Base-by-base conservation (phyloP, 2,888 invertebrate species). In the Eretmocerus hayati region DNA sequence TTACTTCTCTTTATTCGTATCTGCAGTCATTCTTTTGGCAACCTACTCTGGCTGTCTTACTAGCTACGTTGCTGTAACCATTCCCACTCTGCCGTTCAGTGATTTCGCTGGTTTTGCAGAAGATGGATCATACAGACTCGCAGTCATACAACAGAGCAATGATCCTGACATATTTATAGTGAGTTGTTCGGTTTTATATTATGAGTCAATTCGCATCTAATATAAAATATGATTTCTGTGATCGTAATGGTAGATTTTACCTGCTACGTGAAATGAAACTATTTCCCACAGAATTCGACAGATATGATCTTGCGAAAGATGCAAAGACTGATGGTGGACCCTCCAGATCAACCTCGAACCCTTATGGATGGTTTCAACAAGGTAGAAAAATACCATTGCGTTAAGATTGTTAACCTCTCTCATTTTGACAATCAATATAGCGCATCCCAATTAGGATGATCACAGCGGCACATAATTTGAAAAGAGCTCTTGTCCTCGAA, bases 281-380 rank as follows among this genome's bases (percentile, higher is more conserved):
- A 26, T 26, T 36, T 36, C 5, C 11, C 4, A 9, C 22, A 38
- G 22, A 38, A 8, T 4, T 38, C 38, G 11, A 38, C 11, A 8
- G 38, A 38, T 22, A 6, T 8, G 11, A 13, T 9, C 2, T 39
- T 54, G 4, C 3, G 3, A 3, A 43, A 46, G 26, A 50, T 62
- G 41, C 46, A 20, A 35, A 22, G 21, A 1, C 11, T 59, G 8
- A 50, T 64, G 46, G 53, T 30, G 21, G 43, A 57, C 0, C n/a
- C 40, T 20, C 16, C 48, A 2, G 9, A 31, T 1, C 46, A 62
- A 23, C 64, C 64, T 1, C 2, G 0, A 2, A 46, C 21, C 13
- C 0, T 30, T 6, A 3, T 22, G 2, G 37, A 39, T 1, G 59
- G 38, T 4, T 55, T n/a, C n/a, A n/a, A n/a, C n/a, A n/a, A n/a